Base-by-base conservation (phyloP, 1,140 invertebrate species). In the Arctopsyche grandis region DNA sequence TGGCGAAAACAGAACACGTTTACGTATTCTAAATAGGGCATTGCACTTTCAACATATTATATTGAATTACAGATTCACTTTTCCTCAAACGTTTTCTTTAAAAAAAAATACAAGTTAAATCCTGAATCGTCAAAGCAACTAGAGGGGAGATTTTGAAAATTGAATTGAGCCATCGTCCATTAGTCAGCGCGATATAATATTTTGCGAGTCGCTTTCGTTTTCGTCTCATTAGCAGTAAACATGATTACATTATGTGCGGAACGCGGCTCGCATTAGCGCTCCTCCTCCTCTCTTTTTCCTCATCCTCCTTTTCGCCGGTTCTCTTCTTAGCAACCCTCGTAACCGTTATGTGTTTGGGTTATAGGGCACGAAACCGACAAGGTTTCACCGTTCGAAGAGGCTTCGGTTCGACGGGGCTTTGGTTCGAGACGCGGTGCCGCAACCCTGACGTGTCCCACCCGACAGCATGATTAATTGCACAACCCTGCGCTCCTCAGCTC, bases 161-260 rank as follows among this genome's bases (percentile, higher is more conserved):
- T 71, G 69, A 46, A 71, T 71, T 71, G 69, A 66, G 63, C 63
- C 69, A 71, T 71, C 69, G 44, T 71, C 69, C 44, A 48, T 71
- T 48, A 71, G 38, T 48, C 69, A 21, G 16, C 22, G 44, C 69
- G 21, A 44, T 71, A 71, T 71, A 48, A 71, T 71, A 71, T 71
- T 48, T 48, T 71, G 38, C 69, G 44, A 71, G 44, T 71, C 69
- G 38, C 44, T 71, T 71, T 46, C 69, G 69, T 48, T 71, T 48
- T 71, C 69, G 44, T 71, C 69, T 71, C 69, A 71, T 71, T 71
- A 71, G 69, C 69, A 46, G 69, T 71, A 71, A 71, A 71, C 69
- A 71, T 71, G 38, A 71, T 71, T 71, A 71, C 69, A 71, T 71
- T 71, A 71, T 71, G 43, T 46, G 24, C 63, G 63, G 10, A 26